phyloP scores from a whole-genome alignment of 2,797 vertebrate species.

The Coregonus ussuriensis region DNA sequence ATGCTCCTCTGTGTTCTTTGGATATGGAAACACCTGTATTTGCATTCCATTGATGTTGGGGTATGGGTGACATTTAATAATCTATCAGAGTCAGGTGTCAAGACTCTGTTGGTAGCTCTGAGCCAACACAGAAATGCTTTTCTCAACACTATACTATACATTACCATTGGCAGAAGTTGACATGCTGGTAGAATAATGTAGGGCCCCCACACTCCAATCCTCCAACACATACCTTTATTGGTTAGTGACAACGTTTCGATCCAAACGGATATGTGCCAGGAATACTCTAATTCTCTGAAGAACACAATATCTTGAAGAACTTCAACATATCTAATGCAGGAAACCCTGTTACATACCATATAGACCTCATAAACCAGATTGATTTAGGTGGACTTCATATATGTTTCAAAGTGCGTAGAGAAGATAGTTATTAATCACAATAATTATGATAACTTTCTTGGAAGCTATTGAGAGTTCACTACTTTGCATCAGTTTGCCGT shows the following conservation, averaged over 20 bases:
- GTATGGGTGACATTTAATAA: conserved; percentile 7
- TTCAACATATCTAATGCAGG: no score
- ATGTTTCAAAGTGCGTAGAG: no score
- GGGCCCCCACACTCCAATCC: no score
- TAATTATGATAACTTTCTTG: neutral
- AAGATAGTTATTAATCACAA: neutral
- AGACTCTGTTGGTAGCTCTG: neutral
- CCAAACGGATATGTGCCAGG: no score
- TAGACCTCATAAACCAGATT: no score
- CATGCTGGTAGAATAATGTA: neutral
- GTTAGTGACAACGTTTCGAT: no score
- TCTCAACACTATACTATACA: neutral
- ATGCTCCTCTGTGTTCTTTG: neutral
- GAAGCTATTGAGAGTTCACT: neutral
- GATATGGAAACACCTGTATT: neutral
- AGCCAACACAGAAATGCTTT: neutral
- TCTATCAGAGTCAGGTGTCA: neutral
- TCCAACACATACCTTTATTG: no score
- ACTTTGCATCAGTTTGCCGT: neutral
- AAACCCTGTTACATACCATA: no score
- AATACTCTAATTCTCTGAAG: no score
- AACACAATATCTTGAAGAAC: no score
- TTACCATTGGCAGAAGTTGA: neutral
- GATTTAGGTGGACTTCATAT: no score
- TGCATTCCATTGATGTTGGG: neutral